phyloP scores from a whole-genome alignment of 2,888 invertebrate genomes.

The Pristionchus fissidentatus region DNA sequence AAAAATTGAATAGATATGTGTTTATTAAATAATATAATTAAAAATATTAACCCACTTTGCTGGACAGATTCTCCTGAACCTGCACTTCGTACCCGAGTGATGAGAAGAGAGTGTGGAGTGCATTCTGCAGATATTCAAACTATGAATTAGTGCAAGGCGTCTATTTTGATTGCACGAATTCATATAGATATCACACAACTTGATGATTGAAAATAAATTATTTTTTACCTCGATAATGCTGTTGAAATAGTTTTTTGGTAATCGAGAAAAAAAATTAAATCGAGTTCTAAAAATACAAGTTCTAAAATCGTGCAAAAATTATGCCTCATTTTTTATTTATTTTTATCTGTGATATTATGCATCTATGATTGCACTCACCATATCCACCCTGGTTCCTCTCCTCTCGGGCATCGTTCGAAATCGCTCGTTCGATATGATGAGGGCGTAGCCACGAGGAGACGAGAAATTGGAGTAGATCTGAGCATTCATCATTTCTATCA shows the following conservation, averaged over 20 bases:
- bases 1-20: background rate
- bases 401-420: slow-evolving; percentile 65
- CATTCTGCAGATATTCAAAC: background rate
- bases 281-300: too few relatives aligned
- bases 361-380: background rate
- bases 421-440: slow-evolving; percentile 73
- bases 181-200: too few relatives aligned
- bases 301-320: too few relatives aligned
- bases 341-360: background rate
- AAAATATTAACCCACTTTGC: slow-evolving; percentile 53
- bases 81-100: slow-evolving; percentile 68
- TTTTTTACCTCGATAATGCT: too few relatives aligned
- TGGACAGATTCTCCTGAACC: slow-evolving; percentile 64
- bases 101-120: slow-evolving; percentile 55
- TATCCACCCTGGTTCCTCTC: slow-evolving; percentile 63
- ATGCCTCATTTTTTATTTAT: too few relatives aligned
- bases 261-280: too few relatives aligned
- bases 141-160: background rate
- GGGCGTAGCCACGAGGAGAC: slow-evolving; percentile 68
- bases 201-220: background rate
- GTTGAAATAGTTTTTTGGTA: too few relatives aligned
- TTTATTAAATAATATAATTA: too few relatives aligned
- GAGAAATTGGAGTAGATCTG: slow-evolving; percentile 69
- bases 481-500: background rate
- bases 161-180: too few relatives aligned